Evolutionary conservation across 2,888 invertebrate species (phyloP).

Genomic region (Odontothrips loti): DNA sequence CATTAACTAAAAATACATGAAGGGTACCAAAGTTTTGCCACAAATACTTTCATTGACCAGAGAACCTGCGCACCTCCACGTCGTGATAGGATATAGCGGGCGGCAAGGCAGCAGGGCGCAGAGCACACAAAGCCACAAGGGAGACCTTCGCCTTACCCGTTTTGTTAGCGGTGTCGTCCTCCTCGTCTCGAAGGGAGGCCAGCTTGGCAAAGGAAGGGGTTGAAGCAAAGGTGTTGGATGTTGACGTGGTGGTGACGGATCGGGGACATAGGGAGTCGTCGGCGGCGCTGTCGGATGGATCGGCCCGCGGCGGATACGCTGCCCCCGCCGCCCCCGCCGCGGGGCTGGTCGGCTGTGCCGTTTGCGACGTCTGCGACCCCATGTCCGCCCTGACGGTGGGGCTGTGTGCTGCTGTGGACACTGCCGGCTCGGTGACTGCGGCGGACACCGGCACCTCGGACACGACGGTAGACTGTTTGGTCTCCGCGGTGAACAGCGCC

Average conservation of each 20-base stretch:
- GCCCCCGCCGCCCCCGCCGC: background rate
- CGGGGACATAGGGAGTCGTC: background rate
- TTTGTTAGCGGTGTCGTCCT: background rate
- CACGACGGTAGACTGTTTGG: no score
- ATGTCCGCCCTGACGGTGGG: background rate
- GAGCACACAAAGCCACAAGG: background rate
- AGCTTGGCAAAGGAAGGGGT: background rate
- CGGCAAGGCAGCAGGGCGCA: background rate
- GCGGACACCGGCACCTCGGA: background rate
- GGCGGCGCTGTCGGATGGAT: background rate
- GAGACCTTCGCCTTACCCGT: background rate
- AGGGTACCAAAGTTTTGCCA: no score
- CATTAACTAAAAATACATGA: no score
- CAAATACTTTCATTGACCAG: no score
- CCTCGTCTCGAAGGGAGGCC: background rate
- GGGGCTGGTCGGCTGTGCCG: background rate
- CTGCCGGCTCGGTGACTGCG: background rate
- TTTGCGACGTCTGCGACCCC: background rate
- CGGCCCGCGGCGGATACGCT: background rate
- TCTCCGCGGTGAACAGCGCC: no score
- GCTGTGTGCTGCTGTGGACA: background rate
- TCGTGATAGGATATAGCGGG: background rate
- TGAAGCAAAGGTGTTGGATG: constrained; percentile 5
- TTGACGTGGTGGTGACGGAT: background rate
- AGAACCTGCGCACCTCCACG: no score